Evolutionary conservation across 2,113 vertebrate genomes (phyloP), one percentile per base, ranked within the genome.

Genomic region (Telmatochromis sp.): DNA sequence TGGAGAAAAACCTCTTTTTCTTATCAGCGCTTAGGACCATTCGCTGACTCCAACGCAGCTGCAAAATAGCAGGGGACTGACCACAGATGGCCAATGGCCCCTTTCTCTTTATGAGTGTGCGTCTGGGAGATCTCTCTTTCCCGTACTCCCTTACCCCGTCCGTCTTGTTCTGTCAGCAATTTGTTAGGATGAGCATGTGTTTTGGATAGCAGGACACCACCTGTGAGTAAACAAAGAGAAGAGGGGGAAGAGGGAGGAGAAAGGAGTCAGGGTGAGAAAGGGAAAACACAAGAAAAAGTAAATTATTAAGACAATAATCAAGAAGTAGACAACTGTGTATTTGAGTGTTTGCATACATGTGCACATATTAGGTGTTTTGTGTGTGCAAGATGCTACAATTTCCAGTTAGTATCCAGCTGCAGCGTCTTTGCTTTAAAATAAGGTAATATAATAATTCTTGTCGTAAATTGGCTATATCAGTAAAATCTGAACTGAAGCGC

Each of bases 141-240:
- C 45, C 35, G 75, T 14, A 33, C 13, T 79, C 81, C 80, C 85
- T 88, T 60, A 50, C 47, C 84, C 42, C 50, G 88, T 82, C 87
- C 15, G 84, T 89, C 90, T 92, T 84, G 82, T 19, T 60, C 87
- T 84, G 91, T 94, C 88, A 87, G 68, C 84, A 82, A 82, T 86
- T 88, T 89, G 82, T 92, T 80, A 37, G 21, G 80, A 42, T 40
- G 88, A 71, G 90, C 26, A 73, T 37, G 78, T 26, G 83, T 82
- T 40, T 94, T 63, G 93, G 92, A 89, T 28, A 45, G 89, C 82
- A 92, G 73, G 90, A 91, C 91, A 45, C 91, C 95, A 95, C 96
- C 96, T 97, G 96, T 54, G 57, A 93, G 89, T 71, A 80, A 92
- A 80, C 68, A 94, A 80, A 88, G 83, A 73, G 8, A 50, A 75